Evolutionary conservation across 2,113 vertebrate species (phyloP), one percentile per base, ranked within the genome.

Genomic region (Alligator sinensis): DNA sequence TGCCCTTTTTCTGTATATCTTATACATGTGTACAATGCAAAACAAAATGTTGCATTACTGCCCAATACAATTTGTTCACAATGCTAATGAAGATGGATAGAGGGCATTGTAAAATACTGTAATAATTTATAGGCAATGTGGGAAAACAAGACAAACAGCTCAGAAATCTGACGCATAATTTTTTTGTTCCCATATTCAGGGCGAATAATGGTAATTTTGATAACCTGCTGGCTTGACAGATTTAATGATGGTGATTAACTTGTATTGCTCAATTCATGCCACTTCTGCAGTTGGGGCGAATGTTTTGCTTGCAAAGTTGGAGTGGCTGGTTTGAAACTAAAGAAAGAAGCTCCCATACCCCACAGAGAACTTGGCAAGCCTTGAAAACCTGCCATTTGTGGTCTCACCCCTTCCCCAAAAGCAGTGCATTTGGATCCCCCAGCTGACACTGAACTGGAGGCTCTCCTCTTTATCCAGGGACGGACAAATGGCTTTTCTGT

Each of bases 51-150:
- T 74, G 89, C 91, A 25, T 90, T 96, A 95, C 62, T n/a, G 90
- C 82, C 94, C 96, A 84, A 92, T 96, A 95, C 95, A 97, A 97
- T 98, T 96, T 93, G 94, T 80, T 97, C 91, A 92, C 94, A 94
- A 94, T 97, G 96, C 94, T 98, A 98, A 98, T 97, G 97, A 98
- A 97, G 97, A 98, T 58, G 87, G 97, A 97, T 96, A 87, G 97
- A 82, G 63, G 94, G 92, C 82, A 94, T 93, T 97, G 96, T 97
- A 96, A 98, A 96, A 59, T 95, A 28, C 90, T 95, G 91, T 21
- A 93, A 91, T 94, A 92, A 97, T 98, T 97, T 96, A 93, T 57
- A 75, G 95, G 91, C 83, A 82, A 66, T 87, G 88, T 91, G 91
- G 89, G 89, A 92, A 95, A 86, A 93, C 72, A 91, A 94, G 88